Conservation (phyloP, 2,888 invertebrate genomes). For the Eupeodes luniger region DNA sequence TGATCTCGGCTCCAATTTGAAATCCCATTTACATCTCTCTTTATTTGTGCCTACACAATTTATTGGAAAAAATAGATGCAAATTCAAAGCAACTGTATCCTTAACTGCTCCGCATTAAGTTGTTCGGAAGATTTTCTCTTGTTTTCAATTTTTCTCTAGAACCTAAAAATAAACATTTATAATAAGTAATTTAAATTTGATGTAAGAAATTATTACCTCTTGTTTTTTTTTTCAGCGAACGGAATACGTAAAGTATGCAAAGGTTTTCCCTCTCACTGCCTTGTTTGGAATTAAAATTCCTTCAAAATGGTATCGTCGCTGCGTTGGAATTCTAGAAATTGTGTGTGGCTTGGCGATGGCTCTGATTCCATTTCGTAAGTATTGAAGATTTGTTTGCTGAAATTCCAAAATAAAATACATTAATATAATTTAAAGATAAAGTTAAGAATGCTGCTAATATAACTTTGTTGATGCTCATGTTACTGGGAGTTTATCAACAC, state of each 20-base stretch:
- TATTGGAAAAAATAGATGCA: too few species aligned
- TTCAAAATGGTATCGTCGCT: conserved; percentile 95
- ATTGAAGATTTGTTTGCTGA: background rate
- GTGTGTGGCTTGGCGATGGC: conserved; percentile 93
- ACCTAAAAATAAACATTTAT: too few species aligned
- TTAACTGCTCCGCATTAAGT: too few species aligned
- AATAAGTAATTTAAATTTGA: too few species aligned
- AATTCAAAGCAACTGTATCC: too few species aligned
- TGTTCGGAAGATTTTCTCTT: too few species aligned
- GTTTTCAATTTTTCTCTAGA: too few species aligned
- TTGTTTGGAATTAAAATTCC: conserved; percentile 93
- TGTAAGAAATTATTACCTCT: conserved; percentile 1
- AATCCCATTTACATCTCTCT: too few species aligned
- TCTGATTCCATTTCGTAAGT: conserved; percentile 92
- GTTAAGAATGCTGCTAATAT: conserved; percentile 95
- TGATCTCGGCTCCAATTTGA: too few species aligned
- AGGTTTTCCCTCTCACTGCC: conserved; percentile 94
- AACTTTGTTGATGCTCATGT: conserved; percentile 92
- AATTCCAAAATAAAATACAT: background rate
- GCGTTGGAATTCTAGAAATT: conserved; percentile 93
- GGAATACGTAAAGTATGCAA: conserved; percentile 98
- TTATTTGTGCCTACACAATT: too few species aligned
- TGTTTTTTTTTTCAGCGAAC: conserved; percentile 89
- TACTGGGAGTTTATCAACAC: conserved; percentile 96
- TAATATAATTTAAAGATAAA: conserved; percentile 87